Percentiles rank a stretch among this genome's conserved stretches.
Evolutionary conservation across 2,113 vertebrate genomes (phyloP).

Genomic region (Alligator sinensis): DNA sequence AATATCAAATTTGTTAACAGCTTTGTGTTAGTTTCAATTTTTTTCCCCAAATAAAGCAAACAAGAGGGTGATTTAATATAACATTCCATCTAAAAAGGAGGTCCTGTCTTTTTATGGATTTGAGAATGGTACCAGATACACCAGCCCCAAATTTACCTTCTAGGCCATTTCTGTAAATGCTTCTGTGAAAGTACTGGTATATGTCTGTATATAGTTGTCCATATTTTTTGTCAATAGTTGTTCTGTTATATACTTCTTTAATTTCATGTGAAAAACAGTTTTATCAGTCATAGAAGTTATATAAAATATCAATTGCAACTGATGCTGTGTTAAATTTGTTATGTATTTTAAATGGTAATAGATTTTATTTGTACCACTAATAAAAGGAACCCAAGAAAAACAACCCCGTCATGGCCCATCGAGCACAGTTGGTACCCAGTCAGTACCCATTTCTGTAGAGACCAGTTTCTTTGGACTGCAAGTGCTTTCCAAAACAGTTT

Average conservation of each 20-base stretch:
- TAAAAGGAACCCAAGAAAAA: neutral
- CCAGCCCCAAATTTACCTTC: neutral
- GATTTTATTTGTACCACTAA: neutral
- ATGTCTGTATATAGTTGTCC: neutral
- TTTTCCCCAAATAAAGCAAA: neutral
- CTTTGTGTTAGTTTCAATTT: neutral
- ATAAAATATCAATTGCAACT: neutral
- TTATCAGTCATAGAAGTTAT: neutral
- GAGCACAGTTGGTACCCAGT: neutral
- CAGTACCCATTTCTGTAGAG: neutral
- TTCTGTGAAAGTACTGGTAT: neutral
- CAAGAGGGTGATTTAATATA: neutral
- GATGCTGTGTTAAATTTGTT: neutral
- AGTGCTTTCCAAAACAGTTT: neutral
- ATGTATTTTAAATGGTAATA: neutral
- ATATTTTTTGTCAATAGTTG: neutral
- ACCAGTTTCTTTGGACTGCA: neutral
- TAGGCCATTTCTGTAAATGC: neutral
- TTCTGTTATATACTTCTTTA: neutral
- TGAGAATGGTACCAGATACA: neutral
- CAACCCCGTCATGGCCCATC: neutral
- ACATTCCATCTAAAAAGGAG: accelerated
- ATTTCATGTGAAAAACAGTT: neutral
- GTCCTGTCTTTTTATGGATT: neutral
- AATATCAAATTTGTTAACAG: neutral